phyloP scores from a whole-genome alignment of 2,888 invertebrate genomes.

The Acleris emargana region DNA sequence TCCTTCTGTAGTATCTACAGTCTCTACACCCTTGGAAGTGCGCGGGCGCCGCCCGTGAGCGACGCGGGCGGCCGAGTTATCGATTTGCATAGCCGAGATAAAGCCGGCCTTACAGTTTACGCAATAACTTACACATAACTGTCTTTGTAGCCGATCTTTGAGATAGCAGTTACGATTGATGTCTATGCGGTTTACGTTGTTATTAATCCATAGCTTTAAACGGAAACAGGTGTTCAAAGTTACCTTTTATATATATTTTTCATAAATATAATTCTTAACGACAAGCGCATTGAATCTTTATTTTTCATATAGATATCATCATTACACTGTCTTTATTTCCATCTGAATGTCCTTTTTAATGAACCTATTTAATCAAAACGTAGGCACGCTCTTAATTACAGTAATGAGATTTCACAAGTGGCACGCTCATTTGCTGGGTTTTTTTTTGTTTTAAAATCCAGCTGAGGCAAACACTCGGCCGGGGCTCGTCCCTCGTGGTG shows the following conservation, averaged over 20 bases:
- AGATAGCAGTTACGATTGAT: conserved; percentile 11
- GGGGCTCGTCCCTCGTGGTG: conserved; percentile 7
- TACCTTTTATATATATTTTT: no score
- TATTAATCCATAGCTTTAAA: no score
- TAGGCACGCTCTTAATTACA: conserved; percentile 52
- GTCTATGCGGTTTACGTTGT: neutral
- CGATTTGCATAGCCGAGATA: conserved; percentile 57
- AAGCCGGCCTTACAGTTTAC: conserved; percentile 44
- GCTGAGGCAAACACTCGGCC: conserved; percentile 20
- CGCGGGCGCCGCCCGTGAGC: conserved; percentile 42
- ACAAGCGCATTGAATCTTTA: neutral
- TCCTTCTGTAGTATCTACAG: no score
- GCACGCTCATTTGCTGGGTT: conserved; percentile 45
- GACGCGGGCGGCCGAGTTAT: conserved; percentile 50
- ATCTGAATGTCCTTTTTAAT: conserved; percentile 43
- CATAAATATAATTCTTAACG: neutral
- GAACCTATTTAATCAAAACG: conserved; percentile 40
- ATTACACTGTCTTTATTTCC: conserved; percentile 19
- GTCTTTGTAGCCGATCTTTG: conserved; percentile 8
- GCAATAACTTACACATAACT: conserved; percentile 27
- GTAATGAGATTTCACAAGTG: conserved; percentile 50
- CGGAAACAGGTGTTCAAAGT: no score
- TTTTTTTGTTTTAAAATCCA: conserved; percentile 44
- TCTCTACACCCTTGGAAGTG: conserved; percentile 3
- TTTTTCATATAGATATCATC: conserved; percentile 11